Evolutionary conservation across 2,797 vertebrate genomes (phyloP).

Genomic region (Petrocephalus schoutedeni): DNA sequence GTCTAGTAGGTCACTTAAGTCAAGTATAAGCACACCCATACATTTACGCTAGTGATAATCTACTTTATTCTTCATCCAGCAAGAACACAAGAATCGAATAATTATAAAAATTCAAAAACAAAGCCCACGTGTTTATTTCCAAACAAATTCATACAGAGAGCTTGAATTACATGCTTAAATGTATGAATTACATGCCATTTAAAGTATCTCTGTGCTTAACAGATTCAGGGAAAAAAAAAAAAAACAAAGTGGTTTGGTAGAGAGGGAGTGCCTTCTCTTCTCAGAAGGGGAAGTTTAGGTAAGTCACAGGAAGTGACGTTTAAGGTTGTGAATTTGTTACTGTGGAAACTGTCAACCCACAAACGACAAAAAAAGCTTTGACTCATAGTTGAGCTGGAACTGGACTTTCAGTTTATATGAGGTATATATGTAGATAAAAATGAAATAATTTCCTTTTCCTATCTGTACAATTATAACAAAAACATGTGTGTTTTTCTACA

Average conservation of each 20-base stretch:
- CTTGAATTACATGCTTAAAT: neutral
- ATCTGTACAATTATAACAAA: neutral
- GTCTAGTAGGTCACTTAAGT: neutral
- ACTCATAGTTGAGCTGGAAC: neutral
- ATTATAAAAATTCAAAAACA: neutral
- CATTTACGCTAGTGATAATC: neutral
- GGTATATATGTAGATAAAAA: neutral
- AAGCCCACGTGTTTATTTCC: neutral
- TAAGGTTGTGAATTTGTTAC: neutral
- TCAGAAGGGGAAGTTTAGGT: slow-evolving; percentile 27
- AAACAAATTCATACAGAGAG: neutral
- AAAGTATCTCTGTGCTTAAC: neutral
- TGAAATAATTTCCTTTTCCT: neutral
- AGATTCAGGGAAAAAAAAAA: neutral
- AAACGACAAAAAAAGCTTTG: slow-evolving; percentile 12
- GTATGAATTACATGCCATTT: neutral
- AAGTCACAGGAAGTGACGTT: slow-evolving; percentile 20
- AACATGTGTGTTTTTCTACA: neutral
- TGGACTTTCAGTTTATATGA: neutral
- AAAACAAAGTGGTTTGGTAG: neutral
- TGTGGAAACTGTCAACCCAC: slow-evolving; percentile 24
- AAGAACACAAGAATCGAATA: neutral
- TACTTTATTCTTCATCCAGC: neutral
- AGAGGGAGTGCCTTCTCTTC: slow-evolving; percentile 2
- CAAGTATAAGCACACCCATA: neutral